Evolutionary conservation across 2,888 invertebrate genomes (phyloP).

Genomic region (Pterostichus niger): DNA sequence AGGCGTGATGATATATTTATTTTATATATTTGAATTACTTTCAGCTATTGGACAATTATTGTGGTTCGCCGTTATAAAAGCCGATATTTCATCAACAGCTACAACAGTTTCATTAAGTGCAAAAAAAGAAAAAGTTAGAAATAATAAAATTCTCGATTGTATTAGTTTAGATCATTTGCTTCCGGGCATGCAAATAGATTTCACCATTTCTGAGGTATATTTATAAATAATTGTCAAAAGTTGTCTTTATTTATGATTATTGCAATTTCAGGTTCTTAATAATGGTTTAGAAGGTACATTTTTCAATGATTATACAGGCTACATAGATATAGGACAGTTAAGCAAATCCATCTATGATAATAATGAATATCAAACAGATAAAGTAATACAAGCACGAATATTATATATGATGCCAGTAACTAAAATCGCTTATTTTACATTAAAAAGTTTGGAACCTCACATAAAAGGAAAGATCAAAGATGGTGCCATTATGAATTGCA

Average conservation of each 20-base stretch:
- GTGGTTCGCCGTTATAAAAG: constrained; percentile 80
- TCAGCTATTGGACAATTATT: constrained; percentile 81
- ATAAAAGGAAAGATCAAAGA: constrained; percentile 76
- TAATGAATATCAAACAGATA: constrained; percentile 75
- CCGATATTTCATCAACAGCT: constrained; percentile 75
- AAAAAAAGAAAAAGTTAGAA: constrained; percentile 74
- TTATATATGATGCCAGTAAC: constrained; percentile 85
- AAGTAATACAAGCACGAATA: constrained; percentile 81
- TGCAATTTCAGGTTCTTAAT: constrained; percentile 75
- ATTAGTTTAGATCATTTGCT: constrained; percentile 73
- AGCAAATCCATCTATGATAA: constrained; percentile 18
- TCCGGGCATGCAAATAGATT: constrained; percentile 80
- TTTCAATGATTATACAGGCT: constrained; percentile 77
- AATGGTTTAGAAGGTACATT: constrained; percentile 80
- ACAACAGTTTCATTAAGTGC: constrained; percentile 79
- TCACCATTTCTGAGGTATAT: constrained; percentile 79
- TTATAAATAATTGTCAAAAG: not conserved
- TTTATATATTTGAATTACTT: constrained; percentile 66
- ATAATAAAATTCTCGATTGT: constrained; percentile 71
- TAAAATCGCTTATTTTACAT: constrained; percentile 84
- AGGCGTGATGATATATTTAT: too few species aligned
- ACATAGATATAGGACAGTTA: constrained; percentile 80
- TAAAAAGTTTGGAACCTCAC: constrained; percentile 72
- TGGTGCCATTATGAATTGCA: constrained; percentile 79
- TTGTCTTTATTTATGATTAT: not conserved